Conservation (phyloP, 2,113 vertebrate genomes). For the Carlito syrichta region DNA sequence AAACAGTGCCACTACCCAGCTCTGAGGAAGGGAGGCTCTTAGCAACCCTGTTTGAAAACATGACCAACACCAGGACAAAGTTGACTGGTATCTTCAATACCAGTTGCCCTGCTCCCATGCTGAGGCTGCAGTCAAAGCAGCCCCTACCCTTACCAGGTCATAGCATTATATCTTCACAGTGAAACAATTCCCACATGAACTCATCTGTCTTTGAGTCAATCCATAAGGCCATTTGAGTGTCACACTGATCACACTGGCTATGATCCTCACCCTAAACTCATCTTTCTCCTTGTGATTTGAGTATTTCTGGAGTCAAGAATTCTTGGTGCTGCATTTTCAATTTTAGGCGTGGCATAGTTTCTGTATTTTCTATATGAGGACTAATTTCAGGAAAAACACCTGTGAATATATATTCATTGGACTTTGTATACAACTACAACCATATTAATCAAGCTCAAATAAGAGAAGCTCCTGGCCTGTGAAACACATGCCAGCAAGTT, state of each 20-base stretch:
- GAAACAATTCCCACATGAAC: not conserved
- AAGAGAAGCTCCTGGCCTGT: not conserved
- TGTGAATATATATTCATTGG: not conserved
- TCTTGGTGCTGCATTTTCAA: not conserved
- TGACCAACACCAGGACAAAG: not conserved
- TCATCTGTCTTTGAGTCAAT: not conserved
- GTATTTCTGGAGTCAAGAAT: not conserved
- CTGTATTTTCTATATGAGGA: not conserved
- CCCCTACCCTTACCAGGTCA: not conserved
- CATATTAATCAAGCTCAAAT: not conserved
- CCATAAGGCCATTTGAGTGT: not conserved
- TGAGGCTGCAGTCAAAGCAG: not conserved
- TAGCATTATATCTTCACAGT: not conserved
- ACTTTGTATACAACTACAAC: not conserved
- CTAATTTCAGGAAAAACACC: not conserved
- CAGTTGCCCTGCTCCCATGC: not conserved
- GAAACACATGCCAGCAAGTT: not conserved
- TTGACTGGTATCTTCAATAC: not conserved
- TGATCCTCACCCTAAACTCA: not conserved
- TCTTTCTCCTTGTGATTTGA: not conserved
- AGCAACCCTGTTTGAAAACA: not conserved
- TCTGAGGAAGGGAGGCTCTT: not conserved
- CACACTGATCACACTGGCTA: not conserved
- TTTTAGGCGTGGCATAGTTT: not conserved
- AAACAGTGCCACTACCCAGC: fast-evolving